Base-by-base conservation (phyloP, 2,797 vertebrate species). In the Phoxinus dragarum region DNA sequence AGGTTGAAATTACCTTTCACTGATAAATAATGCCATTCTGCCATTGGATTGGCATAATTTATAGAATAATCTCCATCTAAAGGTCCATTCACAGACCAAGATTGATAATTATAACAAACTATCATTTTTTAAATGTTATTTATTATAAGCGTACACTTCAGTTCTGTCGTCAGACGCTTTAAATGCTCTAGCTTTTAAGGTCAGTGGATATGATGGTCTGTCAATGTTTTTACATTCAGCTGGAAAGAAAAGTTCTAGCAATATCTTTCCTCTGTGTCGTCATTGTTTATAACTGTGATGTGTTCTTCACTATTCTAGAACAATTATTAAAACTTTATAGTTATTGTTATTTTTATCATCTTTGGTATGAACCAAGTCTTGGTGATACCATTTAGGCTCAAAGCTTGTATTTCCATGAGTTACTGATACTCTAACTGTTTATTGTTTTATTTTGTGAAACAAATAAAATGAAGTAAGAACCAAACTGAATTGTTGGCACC, bases 21-120 rank as follows among this genome's bases (percentile, higher is more conserved):
- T 92, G 90, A 94, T 92, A 92, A 92, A 89, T 90, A 64, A 91
- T 92, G 74, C 88, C 89, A 92, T 88, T 88, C 74, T 67, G 88
- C 89, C 86, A 87, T 89, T 40, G 91, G 86, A 71, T 85, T 61
- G 90, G 84, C 87, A 91, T 92, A 87, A 91, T 92, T 93, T 91
- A 90, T 88, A 89, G 84, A 94, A 90, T 82, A 84, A 90, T 88
- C 90, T 89, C 89, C 91, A 91, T 71, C 82, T 90, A 92, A 90
- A 66, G 17, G 17, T 40, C 27, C 0, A 27, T 88, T 84, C 82
- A 67, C 64, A 47, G 44, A 75, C 36, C 75, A 80, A 40, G 6
- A n/a, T 16, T 38, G 6, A 76, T 38, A 56, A 76, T 21, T 74
- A 34, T 38, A 6, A 3, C 73, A 54, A 38, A 52, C 1, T 23